Conservation (phyloP, 2,888 invertebrate species). For the Caenorhabditis afra region DNA sequence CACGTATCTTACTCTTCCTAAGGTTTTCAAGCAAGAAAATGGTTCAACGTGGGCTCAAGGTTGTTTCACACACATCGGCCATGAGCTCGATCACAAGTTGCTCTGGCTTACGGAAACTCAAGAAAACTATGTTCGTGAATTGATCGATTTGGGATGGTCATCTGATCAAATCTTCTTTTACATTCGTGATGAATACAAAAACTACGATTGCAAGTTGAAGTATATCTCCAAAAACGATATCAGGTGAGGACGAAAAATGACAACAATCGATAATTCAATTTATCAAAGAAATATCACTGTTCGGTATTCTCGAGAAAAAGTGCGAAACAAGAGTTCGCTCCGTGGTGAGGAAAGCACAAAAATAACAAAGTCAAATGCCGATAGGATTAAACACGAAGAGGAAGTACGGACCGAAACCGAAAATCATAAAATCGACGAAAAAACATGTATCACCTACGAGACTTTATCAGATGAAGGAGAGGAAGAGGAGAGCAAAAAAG, state of each 20-base stretch:
- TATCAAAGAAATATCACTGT: slow-evolving; percentile 37
- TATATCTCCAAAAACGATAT: slow-evolving; percentile 60
- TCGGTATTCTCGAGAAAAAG: slow-evolving; percentile 26
- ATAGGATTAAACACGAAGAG: too few relatives aligned
- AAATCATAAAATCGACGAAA: background rate
- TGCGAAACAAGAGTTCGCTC: background rate
- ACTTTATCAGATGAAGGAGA: background rate
- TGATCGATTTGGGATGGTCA: slow-evolving; percentile 44
- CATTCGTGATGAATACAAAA: slow-evolving; percentile 46
- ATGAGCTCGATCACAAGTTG: slow-evolving; percentile 52
- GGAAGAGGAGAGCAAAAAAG: background rate
- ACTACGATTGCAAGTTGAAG: slow-evolving; percentile 57
- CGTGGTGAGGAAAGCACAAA: too few relatives aligned
- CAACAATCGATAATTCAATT: background rate
- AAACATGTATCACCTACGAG: background rate
- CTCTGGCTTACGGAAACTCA: slow-evolving; percentile 60
- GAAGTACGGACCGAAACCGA: too few relatives aligned
- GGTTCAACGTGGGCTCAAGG: slow-evolving; percentile 33
- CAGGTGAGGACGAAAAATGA: slow-evolving; percentile 10
- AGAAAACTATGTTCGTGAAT: slow-evolving; percentile 53
- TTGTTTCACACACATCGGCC: slow-evolving; percentile 59
- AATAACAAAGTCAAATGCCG: too few relatives aligned
- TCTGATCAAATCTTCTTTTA: slow-evolving; percentile 52
- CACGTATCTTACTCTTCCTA: too few relatives aligned
- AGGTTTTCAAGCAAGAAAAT: slow-evolving; percentile 23